A percentile compares a stretch with the other conserved stretches of the same genome.
Conservation (phyloP, 2,888 invertebrate genomes). For the Phengaris alcon region DNA sequence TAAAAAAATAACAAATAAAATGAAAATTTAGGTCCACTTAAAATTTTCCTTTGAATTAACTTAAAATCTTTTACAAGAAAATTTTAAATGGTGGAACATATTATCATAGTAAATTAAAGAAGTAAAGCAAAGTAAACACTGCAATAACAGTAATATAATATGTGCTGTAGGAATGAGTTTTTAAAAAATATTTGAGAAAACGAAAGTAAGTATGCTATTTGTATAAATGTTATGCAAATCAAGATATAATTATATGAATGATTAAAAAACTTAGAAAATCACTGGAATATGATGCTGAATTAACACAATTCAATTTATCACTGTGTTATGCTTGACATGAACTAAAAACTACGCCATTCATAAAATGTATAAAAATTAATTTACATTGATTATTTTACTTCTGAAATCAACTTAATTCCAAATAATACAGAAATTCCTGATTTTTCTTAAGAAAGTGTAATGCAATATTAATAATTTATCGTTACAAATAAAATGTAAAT, state of each 20-base stretch:
- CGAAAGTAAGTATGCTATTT: neutral
- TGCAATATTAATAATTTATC: neutral
- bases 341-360: slow-evolving; percentile 23
- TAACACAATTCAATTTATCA: neutral
- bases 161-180: neutral
- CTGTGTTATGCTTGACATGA: neutral
- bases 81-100: neutral
- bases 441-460: neutral
- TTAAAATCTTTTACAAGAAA: neutral
- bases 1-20: neutral
- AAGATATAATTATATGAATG: neutral
- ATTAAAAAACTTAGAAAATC: neutral
- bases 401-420: slow-evolving; percentile 6
- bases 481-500: neutral
- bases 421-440: slow-evolving; percentile 1
- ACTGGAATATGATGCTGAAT: neutral
- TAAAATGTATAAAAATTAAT: slow-evolving; percentile 25
- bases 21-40: neutral
- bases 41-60: neutral
- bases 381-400: slow-evolving; percentile 20
- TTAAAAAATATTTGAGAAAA: neutral
- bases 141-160: neutral
- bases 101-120: neutral
- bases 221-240: neutral
- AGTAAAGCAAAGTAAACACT: neutral